Conservation (phyloP, 2,797 vertebrate species). For the Diceros bicornis region DNA sequence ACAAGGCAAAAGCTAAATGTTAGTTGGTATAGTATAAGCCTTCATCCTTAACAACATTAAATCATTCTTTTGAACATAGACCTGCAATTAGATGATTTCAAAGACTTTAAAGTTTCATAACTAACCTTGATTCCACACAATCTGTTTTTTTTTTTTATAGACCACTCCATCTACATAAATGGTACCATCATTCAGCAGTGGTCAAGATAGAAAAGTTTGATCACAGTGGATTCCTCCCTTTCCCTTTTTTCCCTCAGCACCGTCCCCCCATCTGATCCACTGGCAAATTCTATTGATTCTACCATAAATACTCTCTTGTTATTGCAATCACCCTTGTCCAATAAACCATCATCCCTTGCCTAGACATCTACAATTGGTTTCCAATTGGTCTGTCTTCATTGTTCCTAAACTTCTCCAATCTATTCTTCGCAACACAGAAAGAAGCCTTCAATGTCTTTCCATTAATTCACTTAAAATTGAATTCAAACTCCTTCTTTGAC, state of each 20-base stretch:
- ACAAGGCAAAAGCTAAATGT: background rate
- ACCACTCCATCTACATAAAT: background rate
- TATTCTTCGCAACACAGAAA: background rate
- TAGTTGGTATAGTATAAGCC: background rate
- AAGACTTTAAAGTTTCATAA: background rate
- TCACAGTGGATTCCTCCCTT: background rate
- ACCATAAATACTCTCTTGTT: background rate
- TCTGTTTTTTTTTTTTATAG: background rate
- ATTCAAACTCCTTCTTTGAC: background rate
- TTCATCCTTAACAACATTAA: background rate
- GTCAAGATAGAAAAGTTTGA: background rate
- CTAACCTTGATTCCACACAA: background rate
- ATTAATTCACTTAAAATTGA: background rate
- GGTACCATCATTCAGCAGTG: background rate
- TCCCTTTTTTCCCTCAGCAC: background rate
- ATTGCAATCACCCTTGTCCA: background rate
- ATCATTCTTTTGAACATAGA: constrained; percentile 15
- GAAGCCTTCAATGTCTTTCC: background rate
- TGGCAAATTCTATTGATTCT: background rate
- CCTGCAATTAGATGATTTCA: background rate
- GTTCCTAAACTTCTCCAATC: background rate
- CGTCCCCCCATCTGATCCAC: fast-evolving
- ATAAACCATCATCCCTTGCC: background rate
- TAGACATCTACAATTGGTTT: background rate
- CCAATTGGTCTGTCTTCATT: background rate